Base-by-base conservation (phyloP, 2,797 vertebrate genomes). In the Silurus lanzhouensis region DNA sequence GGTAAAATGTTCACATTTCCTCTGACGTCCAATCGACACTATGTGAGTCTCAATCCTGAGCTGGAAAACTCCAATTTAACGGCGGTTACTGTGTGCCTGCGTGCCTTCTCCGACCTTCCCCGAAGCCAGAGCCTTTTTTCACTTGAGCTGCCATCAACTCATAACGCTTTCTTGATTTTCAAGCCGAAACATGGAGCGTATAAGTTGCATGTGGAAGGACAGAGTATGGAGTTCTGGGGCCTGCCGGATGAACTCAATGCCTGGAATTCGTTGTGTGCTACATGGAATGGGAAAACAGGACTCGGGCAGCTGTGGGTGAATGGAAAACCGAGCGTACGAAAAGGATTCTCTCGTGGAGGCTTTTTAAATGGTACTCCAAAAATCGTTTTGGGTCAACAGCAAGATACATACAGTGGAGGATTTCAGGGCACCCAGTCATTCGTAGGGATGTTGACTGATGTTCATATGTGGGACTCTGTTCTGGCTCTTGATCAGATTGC, bases 381-480 rank as follows among this genome's bases (percentile, higher is more conserved):
- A 20, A 75, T 83, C 60, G 44, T 63, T 14, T 20, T 83, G 58
- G 82, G 82, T 27, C 82, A 83, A 75, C 58, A 74, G 10, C 70
- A 83, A 52, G 82, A 83, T 9, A 4, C 0, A 7, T 83, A 75
- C 1, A 58, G 72, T 66, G 82, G 71, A 75, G 17, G 22, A 7
- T 83, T 76, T 83, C 17, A 22, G 0, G 5, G 0, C 7, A 0
- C 0, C 0, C 70, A 66, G 44, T 83, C 82, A 14, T 83, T 83
- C 38, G 58, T 75, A 1, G 82, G 82, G 10, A 83, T 83, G 82
- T 17, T 83, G 70, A 66, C 71, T 20, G 71, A 75, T n/a, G 60
- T 83, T 7, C 82, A 83, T 22, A 55, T 83, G 71, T 83, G 82
- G 82, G 71, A 75, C 82, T 75, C n/a, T 27, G 71, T 83, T 75